Conservation (phyloP, 2,797 vertebrate genomes). For the Acanthiza pusilla region DNA sequence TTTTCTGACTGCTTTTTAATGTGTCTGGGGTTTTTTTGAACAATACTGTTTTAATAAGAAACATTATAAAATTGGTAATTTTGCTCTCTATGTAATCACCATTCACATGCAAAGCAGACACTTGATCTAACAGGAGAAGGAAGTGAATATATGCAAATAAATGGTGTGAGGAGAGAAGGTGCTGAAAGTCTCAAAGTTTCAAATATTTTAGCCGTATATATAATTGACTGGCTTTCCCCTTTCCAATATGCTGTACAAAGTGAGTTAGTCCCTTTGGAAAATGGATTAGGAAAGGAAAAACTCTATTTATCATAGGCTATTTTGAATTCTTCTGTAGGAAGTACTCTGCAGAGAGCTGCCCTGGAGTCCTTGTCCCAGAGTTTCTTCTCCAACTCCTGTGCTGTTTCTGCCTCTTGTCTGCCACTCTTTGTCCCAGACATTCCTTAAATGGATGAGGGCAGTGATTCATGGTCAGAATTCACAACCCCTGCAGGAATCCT, state of each 20-base stretch:
- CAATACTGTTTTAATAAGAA: not conserved
- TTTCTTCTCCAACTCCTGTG: not conserved
- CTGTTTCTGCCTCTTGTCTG: not conserved
- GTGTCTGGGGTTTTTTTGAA: not conserved
- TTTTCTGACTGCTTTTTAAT: not conserved
- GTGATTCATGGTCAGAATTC: not conserved
- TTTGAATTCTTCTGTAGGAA: not conserved
- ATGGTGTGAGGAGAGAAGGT: not conserved
- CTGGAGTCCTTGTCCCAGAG: not conserved
- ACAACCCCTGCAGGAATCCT: not conserved
- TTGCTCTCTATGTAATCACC: not conserved
- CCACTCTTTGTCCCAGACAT: not conserved
- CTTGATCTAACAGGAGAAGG: not conserved
- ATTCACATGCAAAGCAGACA: not conserved
- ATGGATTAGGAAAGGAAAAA: not conserved
- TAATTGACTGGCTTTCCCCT: not conserved
- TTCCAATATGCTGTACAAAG: not conserved
- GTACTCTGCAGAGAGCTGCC: not conserved
- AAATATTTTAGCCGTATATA: not conserved
- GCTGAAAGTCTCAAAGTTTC: not conserved
- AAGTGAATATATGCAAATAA: not conserved
- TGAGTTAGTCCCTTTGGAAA: not conserved
- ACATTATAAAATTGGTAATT: not conserved
- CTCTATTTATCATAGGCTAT: not conserved
- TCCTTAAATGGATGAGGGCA: not conserved